Percentiles rank a stretch among this genome's conserved stretches.
phyloP scores from a whole-genome alignment of 2,797 vertebrate genomes.

The Hoplostethus atlanticus region DNA sequence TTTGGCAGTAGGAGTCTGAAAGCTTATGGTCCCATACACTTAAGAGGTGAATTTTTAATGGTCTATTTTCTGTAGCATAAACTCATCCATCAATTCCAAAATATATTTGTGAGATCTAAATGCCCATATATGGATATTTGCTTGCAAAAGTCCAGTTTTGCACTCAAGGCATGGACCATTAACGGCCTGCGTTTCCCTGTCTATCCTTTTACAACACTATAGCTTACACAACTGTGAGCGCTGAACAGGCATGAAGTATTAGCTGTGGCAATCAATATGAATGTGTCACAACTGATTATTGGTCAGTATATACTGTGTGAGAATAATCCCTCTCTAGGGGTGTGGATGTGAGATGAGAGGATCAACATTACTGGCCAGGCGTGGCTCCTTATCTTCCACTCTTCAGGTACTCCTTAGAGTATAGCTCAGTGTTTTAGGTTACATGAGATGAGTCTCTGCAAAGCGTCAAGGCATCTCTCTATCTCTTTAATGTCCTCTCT shows the following conservation, averaged over 20 bases:
- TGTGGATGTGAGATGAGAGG: slow-evolving; percentile 31
- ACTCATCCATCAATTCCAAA: neutral
- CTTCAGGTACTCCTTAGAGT: slow-evolving; percentile 49
- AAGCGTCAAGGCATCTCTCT: slow-evolving; percentile 50
- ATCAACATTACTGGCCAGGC: slow-evolving; percentile 23
- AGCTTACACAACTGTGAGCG: slow-evolving; percentile 23
- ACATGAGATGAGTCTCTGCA: slow-evolving; percentile 61
- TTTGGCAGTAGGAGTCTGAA: slow-evolving; percentile 7
- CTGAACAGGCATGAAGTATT: slow-evolving; percentile 26
- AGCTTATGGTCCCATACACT: slow-evolving; percentile 16
- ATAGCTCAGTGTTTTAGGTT: slow-evolving; percentile 61
- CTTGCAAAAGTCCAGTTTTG: slow-evolving; percentile 11
- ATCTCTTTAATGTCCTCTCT: slow-evolving; percentile 51
- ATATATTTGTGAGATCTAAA: slow-evolving; percentile 14
- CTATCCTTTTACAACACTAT: slow-evolving; percentile 16
- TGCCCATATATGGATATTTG: slow-evolving; percentile 6
- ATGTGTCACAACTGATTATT: slow-evolving; percentile 43
- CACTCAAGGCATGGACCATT: slow-evolving; percentile 17
- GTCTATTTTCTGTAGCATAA: slow-evolving; percentile 11
- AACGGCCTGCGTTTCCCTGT: neutral
- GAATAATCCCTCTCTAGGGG: slow-evolving; percentile 18
- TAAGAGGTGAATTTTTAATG: slow-evolving; percentile 12
- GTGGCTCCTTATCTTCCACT: slow-evolving; percentile 19
- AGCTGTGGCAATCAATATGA: slow-evolving; percentile 51
- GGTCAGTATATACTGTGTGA: slow-evolving; percentile 43